Evolutionary conservation across 92 coral and sea anemone species (phyloP).

Genomic region (Phymanthus crucifer): DNA sequence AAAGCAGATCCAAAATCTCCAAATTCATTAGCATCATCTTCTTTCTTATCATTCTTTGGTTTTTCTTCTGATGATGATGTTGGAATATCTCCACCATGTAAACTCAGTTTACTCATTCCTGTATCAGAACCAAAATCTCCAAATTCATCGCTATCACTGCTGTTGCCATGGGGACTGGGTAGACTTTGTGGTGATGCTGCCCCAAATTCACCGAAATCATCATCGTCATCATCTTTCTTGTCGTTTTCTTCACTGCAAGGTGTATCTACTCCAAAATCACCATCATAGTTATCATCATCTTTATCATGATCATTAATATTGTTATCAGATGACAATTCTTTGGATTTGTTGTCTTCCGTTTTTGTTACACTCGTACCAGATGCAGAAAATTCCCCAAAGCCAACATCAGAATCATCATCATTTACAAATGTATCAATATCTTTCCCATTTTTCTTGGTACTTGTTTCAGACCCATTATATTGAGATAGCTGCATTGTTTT

Average conservation of each 20-base stretch:
- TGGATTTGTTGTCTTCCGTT: not conserved
- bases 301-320: constrained; percentile 8
- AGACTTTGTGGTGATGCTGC: not conserved
- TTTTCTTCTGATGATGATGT: not conserved
- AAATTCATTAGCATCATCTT: not conserved
- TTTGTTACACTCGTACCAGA: not conserved
- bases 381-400: constrained; percentile 36
- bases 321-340: not conserved
- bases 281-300: constrained; percentile 23
- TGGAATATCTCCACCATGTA: not conserved
- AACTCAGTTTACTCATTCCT: not conserved
- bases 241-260: not conserved
- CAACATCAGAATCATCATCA: not conserved
- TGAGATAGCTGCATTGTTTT: not conserved
- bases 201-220: constrained; percentile 22
- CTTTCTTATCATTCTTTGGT: not conserved
- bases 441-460: not conserved
- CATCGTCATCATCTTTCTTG: not conserved
- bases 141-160: not conserved
- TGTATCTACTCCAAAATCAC: not conserved
- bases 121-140: not conserved
- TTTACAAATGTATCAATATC: not conserved
- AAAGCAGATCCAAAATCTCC: not conserved
- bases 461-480: not conserved
- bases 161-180: not conserved